phyloP scores from a whole-genome alignment of 2,888 invertebrate genomes.

The Pachydiplax longipennis region DNA sequence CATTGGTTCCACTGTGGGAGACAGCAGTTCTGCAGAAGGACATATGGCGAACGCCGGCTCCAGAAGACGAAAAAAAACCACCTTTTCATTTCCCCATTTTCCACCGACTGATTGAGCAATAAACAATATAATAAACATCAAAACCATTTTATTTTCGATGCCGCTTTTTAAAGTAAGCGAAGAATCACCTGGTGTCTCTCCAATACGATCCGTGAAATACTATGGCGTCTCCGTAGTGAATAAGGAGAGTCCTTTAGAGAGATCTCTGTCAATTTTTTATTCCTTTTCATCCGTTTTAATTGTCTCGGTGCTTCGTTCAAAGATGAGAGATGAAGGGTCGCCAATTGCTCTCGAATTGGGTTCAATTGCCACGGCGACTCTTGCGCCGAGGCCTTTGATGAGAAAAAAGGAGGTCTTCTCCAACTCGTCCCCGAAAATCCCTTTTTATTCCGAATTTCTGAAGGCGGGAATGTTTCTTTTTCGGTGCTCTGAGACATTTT shows the following conservation, averaged over 20 bases:
- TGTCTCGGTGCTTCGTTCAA: background rate
- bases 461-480: background rate
- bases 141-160: background rate
- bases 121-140: background rate
- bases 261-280: background rate
- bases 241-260: background rate
- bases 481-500: background rate
- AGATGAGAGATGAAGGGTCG: background rate
- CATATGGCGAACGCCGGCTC: background rate
- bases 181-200: too few species aligned
- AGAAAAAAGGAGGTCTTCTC: background rate
- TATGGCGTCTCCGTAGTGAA: background rate
- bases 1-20: background rate
- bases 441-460: background rate
- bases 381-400: background rate
- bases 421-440: background rate
- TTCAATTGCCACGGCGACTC: background rate
- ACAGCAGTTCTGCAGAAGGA: too few species aligned
- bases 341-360: background rate
- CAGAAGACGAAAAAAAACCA: background rate
- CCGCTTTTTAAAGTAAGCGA: too few species aligned
- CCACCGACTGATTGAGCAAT: background rate
- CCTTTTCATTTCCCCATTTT: background rate
- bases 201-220: too few species aligned
- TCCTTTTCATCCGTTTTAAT: background rate